A percentile compares a stretch with the other conserved stretches of the same genome.
Evolutionary conservation across 2,888 invertebrate genomes (phyloP).

Genomic region (Hypselothyrea guttata): DNA sequence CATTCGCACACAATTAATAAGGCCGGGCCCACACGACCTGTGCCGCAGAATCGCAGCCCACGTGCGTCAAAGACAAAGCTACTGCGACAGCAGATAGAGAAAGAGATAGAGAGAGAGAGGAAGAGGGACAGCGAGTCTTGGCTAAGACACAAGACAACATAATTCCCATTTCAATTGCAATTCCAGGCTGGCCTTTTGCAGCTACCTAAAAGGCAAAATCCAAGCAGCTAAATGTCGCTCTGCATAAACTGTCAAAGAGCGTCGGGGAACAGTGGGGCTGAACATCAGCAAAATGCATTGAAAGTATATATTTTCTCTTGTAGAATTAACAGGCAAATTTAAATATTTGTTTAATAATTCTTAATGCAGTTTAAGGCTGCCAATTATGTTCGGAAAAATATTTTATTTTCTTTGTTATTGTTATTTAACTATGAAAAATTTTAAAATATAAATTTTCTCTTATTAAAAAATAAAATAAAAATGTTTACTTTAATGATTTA

Average conservation of each 20-base stretch:
- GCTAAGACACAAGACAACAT: conserved; percentile 65
- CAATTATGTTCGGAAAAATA: background rate
- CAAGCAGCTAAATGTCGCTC: conserved; percentile 46
- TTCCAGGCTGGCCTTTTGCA: conserved; percentile 32
- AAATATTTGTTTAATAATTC: too few species aligned
- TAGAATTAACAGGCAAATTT: too few species aligned
- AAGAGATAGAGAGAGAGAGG: too few species aligned
- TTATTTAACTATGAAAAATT: too few species aligned
- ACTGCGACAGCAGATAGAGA: conserved; percentile 31
- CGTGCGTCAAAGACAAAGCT: conserved; percentile 51
- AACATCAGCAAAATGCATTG: background rate
- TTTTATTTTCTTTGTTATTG: too few species aligned
- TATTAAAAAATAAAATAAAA: too few species aligned
- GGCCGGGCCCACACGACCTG: conserved; percentile 40
- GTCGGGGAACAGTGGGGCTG: conserved; percentile 25
- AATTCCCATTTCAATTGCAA: conserved; percentile 62
- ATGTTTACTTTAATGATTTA: too few species aligned
- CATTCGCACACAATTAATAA: conserved; percentile 78
- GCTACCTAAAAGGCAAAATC: conserved; percentile 46
- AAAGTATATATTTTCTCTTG: too few species aligned
- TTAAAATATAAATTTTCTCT: too few species aligned
- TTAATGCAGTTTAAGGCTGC: background rate
- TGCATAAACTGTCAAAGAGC: conserved; percentile 32
- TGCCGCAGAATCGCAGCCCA: conserved; percentile 30
- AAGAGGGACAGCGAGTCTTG: conserved; percentile 13